Percentiles rank a stretch among this genome's conserved stretches.
Conservation (phyloP, 2,113 vertebrate genomes). For the Chloroceryle aenea region DNA sequence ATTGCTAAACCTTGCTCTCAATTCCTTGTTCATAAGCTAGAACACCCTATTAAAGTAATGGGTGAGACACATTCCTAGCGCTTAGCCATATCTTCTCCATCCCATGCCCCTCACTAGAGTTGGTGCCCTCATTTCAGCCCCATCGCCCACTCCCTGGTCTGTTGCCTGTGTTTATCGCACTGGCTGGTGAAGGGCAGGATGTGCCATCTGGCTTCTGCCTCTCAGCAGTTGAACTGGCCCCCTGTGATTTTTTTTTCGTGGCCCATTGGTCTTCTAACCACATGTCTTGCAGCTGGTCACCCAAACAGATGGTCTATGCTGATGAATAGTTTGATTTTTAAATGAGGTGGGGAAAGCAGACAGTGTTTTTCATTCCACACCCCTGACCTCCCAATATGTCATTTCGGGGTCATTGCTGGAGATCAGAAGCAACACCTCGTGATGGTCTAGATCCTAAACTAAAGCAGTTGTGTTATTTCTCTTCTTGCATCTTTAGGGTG, state of each 20-base stretch:
- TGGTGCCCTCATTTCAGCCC: neutral
- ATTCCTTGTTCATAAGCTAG: neutral
- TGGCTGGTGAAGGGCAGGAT: neutral
- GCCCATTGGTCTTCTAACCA: neutral
- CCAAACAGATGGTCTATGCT: neutral
- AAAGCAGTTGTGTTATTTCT: neutral
- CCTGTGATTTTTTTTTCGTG: neutral
- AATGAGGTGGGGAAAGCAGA: neutral
- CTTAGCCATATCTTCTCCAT: neutral
- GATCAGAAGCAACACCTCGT: neutral
- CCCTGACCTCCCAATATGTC: neutral
- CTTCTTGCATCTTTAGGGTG: neutral
- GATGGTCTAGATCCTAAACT: neutral
- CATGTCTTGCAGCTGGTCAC: slow-evolving; percentile 17
- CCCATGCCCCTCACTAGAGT: neutral
- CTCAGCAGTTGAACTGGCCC: fast-evolving
- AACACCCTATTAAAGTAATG: fast-evolving
- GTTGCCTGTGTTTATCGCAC: fast-evolving
- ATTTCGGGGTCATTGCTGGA: neutral
- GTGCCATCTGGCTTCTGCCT: slow-evolving; percentile 29
- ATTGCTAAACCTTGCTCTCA: neutral
- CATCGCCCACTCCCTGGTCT: neutral
- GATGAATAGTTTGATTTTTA: neutral
- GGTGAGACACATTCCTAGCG: neutral
- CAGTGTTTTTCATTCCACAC: neutral